phyloP scores from a whole-genome alignment of 1,140 invertebrate species.

The Formica selysi region DNA sequence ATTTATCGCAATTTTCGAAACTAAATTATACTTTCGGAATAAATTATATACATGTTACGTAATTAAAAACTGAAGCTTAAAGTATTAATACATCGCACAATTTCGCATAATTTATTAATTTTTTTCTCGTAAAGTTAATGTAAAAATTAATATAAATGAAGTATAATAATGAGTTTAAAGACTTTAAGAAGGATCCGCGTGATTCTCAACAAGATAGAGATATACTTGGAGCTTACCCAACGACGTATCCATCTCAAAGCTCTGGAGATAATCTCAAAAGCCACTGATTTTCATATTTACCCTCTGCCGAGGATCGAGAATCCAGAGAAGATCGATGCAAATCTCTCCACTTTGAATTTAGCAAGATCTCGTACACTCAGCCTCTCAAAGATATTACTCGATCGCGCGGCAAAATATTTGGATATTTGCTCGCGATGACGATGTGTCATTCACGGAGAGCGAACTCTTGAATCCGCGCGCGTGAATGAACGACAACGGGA shows the following conservation, averaged over 20 bases:
- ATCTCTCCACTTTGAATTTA: background rate
- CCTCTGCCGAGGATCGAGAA: background rate
- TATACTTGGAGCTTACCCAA: conserved; percentile 17
- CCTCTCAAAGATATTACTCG: background rate
- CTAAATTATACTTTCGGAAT: background rate
- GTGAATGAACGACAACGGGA: conserved; percentile 63
- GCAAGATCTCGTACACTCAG: background rate
- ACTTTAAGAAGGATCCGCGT: background rate
- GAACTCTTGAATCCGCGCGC: conserved; percentile 45
- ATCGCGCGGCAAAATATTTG: background rate
- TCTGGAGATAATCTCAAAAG: conserved; percentile 1
- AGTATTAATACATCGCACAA: background rate
- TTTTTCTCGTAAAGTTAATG: background rate
- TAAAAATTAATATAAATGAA: background rate
- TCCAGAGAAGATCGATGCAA: background rate
- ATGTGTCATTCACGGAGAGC: background rate
- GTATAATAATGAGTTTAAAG: background rate
- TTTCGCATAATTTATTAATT: background rate
- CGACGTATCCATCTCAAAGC: conserved; percentile 3
- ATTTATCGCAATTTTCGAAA: background rate
- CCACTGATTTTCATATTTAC: background rate
- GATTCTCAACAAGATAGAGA: background rate
- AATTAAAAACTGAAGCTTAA: background rate
- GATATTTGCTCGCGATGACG: background rate
- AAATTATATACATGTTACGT: background rate